Percentiles rank a stretch among this genome's conserved stretches.
These are phyloP conservation scores for Drosophila chauvacae DNA, from an alignment of 1,140 invertebrate genomes.

Conservation along the genomic window DNA sequence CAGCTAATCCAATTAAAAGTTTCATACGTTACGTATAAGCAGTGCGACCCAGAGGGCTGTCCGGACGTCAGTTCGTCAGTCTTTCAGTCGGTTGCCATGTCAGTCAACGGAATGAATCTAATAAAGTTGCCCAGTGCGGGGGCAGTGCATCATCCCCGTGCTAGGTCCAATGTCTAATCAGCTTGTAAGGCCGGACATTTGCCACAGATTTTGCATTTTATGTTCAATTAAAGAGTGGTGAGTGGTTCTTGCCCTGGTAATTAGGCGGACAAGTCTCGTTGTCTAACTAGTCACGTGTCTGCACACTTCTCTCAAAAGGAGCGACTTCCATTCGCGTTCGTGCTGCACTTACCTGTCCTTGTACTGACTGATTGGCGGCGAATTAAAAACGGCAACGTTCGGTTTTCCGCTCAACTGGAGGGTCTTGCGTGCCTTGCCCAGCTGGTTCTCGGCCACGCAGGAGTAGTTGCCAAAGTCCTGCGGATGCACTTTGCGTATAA, in stretches of 20 bases:
- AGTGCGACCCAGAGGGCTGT: conserved; percentile 26
- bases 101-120: conserved; percentile 77
- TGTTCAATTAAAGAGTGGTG: conserved; percentile 22
- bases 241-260: conserved; percentile 8
- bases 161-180: conserved; percentile 20
- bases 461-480: conserved; percentile 90
- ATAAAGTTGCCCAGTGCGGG: conserved; percentile 60
- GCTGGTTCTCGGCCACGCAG: conserved; percentile 88
- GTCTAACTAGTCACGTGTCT: conserved; percentile 16
- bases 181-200: conserved; percentile 8
- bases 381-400: conserved; percentile 88
- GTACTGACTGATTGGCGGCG: conserved; percentile 87
- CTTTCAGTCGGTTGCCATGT: conserved; percentile 42
- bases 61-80: conserved; percentile 1
- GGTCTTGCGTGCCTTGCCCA: conserved; percentile 87
- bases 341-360: conserved; percentile 85
- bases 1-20: conserved; percentile 84
- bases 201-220: conserved; percentile 46
- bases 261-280: conserved; percentile 10
- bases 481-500: conserved; percentile 88
- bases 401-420: conserved; percentile 89
- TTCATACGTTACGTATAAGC: conserved; percentile 80
- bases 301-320: background rate
- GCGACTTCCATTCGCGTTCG: background rate
- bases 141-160: conserved; percentile 20